These are phyloP conservation scores for Syritta pipiens DNA, from an alignment of 2,888 invertebrate genomes.

Conservation along the genomic window DNA sequence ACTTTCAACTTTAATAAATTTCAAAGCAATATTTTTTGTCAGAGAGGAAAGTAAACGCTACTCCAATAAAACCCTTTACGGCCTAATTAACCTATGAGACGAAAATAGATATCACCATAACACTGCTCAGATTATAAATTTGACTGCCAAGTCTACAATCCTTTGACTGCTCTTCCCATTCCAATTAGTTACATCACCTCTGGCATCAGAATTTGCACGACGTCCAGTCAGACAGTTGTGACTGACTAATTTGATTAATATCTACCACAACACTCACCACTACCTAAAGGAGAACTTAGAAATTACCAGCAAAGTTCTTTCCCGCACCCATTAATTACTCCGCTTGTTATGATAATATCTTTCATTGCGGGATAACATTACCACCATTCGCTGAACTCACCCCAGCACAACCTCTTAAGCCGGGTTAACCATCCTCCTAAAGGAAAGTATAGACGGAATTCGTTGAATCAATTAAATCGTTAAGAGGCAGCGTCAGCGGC, in stretches of 20 bases:
- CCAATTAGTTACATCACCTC: no score
- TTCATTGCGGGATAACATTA: conserved; percentile 47
- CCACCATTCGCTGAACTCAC: conserved; percentile 15
- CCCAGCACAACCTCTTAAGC: conserved; percentile 5
- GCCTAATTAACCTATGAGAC: no score
- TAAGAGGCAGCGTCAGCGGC: conserved; percentile 21
- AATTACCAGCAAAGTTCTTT: conserved; percentile 54
- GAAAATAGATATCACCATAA: no score
- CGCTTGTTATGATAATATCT: conserved; percentile 50
- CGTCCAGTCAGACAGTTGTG: no score
- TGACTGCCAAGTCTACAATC: no score
- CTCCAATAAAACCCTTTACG: no score
- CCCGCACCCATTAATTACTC: conserved; percentile 58
- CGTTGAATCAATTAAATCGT: conserved; percentile 57
- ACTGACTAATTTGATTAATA: conserved; percentile 34
- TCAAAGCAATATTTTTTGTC: no score
- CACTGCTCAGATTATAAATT: no score
- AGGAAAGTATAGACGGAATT: conserved; percentile 31
- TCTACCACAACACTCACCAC: not conserved
- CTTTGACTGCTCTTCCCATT: no score
- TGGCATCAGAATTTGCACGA: no score
- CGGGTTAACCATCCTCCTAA: conserved; percentile 26
- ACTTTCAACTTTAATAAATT: no score
- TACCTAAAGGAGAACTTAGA: conserved; percentile 1
- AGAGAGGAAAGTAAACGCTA: no score